Percentiles rank a stretch among this genome's conserved stretches.
These are phyloP conservation scores for Meiosimyza platycephala DNA, from an alignment of 2,888 invertebrate species.

Conservation along the genomic window DNA sequence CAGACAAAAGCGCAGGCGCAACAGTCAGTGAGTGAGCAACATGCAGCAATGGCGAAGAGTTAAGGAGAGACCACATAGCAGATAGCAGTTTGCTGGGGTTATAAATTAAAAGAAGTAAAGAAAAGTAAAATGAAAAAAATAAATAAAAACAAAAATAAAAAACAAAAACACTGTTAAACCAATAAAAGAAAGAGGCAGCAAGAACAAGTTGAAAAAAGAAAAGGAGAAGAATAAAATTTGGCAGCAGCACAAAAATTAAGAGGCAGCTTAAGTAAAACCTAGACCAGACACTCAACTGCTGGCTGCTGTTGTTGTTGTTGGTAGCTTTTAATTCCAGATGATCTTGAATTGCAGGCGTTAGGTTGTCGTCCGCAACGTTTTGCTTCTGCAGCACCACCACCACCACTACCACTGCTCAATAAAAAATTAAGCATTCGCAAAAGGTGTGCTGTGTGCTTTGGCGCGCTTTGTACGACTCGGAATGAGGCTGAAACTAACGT, in stretches of 20 bases:
- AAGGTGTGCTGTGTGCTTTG: background rate
- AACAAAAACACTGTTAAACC: background rate
- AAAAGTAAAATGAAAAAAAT: background rate
- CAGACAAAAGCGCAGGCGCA: slow-evolving; percentile 38
- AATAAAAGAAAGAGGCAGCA: background rate
- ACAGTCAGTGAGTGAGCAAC: slow-evolving; percentile 31
- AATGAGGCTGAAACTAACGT: background rate
- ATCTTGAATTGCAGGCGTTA: slow-evolving; percentile 42
- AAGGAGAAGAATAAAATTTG: slow-evolving; percentile 11
- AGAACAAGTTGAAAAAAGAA: slow-evolving; percentile 3
- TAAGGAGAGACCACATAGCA: background rate
- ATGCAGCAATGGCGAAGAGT: background rate
- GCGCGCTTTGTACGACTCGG: background rate
- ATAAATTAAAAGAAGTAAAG: slow-evolving; percentile 27
- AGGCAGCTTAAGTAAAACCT: background rate
- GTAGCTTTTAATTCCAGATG: slow-evolving; percentile 43
- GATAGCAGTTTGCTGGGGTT: slow-evolving; percentile 7
- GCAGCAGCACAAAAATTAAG: background rate
- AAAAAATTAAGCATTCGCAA: slow-evolving; percentile 29
- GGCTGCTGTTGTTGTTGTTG: slow-evolving; percentile 26
- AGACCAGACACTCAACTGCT: slow-evolving; percentile 2
- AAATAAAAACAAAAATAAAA: background rate
- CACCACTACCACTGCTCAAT: slow-evolving; percentile 7
- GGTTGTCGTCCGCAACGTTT: slow-evolving; percentile 34
- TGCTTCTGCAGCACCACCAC: no score